Evolutionary conservation across 30 jellyfish, hydroid and myxozoan genomes (phyloP).

Genomic region (Hydractinia echinata): DNA sequence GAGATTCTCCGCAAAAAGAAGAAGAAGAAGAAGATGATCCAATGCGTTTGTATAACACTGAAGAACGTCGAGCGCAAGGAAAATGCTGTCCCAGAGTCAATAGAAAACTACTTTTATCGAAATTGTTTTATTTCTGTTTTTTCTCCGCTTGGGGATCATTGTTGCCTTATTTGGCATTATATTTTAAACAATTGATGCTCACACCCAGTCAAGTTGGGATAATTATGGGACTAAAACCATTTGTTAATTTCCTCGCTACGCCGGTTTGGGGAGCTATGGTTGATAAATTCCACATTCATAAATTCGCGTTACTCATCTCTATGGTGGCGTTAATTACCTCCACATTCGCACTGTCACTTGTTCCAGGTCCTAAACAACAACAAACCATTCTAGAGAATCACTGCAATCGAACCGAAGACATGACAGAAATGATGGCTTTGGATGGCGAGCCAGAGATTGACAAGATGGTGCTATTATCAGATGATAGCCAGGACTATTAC

Average conservation of each 20-base stretch:
- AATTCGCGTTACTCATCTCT: slow-evolving; percentile 63
- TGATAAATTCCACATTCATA: slow-evolving; percentile 70
- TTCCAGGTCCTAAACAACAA: slow-evolving; percentile 97
- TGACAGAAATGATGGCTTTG: slow-evolving; percentile 75
- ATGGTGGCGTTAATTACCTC: slow-evolving; percentile 73
- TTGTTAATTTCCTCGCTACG: slow-evolving; percentile 79
- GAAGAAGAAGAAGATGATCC: slow-evolving; percentile 68
- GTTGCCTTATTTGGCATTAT: slow-evolving; percentile 84
- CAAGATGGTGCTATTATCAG: slow-evolving; percentile 79
- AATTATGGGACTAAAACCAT: slow-evolving; percentile 91
- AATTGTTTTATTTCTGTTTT: slow-evolving; percentile 75
- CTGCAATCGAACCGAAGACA: slow-evolving; percentile 90
- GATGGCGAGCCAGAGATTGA: slow-evolving; percentile 80
- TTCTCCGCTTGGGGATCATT: slow-evolving; percentile 95
- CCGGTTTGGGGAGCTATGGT: slow-evolving; percentile 98
- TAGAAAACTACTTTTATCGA: slow-evolving; percentile 76
- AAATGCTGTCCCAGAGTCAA: slow-evolving; percentile 80
- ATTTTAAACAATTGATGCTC: slow-evolving; percentile 79
- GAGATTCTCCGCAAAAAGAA: not conserved
- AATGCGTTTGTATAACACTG: slow-evolving; percentile 64
- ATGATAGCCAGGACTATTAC: slow-evolving; percentile 65
- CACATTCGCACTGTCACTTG: slow-evolving; percentile 73
- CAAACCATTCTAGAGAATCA: slow-evolving; percentile 61
- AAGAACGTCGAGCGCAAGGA: slow-evolving; percentile 74
- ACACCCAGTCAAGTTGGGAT: slow-evolving; percentile 96